Evolutionary conservation across 2,888 invertebrate genomes (phyloP).

Genomic region (Oligia strigilis): DNA sequence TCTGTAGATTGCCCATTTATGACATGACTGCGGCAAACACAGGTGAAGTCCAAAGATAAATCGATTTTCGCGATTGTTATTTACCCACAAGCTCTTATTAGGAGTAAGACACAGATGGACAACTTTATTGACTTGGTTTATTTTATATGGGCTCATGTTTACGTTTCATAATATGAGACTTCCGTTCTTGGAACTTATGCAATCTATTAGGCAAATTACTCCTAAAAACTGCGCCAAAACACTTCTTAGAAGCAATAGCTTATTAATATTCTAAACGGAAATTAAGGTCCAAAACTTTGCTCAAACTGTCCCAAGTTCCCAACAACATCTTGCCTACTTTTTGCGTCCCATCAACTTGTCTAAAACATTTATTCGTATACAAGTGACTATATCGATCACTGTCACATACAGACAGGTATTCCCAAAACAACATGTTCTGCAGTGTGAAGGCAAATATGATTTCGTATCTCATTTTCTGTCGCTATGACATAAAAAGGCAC

Average conservation of each 20-base stretch:
- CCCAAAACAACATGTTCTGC: slow-evolving; percentile 39
- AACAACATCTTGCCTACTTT: slow-evolving; percentile 37
- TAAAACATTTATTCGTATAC: slow-evolving; percentile 54
- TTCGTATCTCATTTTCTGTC: slow-evolving; percentile 28
- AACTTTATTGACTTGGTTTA: neutral
- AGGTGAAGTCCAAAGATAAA: too few species aligned
- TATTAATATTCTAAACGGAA: slow-evolving; percentile 58
- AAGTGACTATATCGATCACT: slow-evolving; percentile 59
- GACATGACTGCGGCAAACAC: neutral
- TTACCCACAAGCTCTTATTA: neutral
- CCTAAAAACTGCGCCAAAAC: slow-evolving; percentile 15
- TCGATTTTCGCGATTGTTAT: neutral
- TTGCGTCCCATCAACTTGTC: slow-evolving; percentile 52
- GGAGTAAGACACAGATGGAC: neutral
- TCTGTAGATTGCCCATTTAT: neutral
- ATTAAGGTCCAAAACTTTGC: slow-evolving; percentile 47
- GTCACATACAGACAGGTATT: slow-evolving; percentile 50
- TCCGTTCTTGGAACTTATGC: neutral
- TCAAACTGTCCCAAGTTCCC: slow-evolving; percentile 40
- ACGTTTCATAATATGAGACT: neutral
- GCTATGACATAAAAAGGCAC: slow-evolving; percentile 18
- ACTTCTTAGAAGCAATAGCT: slow-evolving; percentile 22
- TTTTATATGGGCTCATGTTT: too few species aligned
- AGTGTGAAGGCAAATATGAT: slow-evolving; percentile 37
- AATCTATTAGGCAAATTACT: neutral